phyloP scores from a whole-genome alignment of 2,888 invertebrate genomes.

The Himalopsyche japonica region DNA sequence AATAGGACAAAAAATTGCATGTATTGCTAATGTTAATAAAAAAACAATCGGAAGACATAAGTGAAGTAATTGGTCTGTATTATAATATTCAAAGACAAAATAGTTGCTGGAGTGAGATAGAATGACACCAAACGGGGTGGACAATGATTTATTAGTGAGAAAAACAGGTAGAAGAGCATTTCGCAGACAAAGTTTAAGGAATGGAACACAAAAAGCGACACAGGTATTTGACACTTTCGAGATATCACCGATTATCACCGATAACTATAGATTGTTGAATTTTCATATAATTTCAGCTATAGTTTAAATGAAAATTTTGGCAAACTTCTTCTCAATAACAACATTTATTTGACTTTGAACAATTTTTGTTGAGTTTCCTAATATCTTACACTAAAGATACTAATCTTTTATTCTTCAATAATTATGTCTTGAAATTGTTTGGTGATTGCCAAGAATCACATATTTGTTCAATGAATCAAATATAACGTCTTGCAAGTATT shows the following conservation, averaged over 20 bases:
- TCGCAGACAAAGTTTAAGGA: constrained; percentile 7
- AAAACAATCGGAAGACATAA: not conserved
- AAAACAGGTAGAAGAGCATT: constrained; percentile 31
- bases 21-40: not conserved
- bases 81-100: constrained; percentile 38
- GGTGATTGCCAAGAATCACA: too few relatives aligned
- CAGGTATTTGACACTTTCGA: not conserved
- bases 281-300: not conserved
- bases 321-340: constrained; percentile 16
- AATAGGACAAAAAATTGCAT: not conserved
- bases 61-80: not conserved
- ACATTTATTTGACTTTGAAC: constrained; percentile 38
- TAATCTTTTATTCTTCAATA: not conserved
- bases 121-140: constrained; percentile 9
- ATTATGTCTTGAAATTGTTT: too few relatives aligned
- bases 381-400: not conserved
- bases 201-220: not conserved
- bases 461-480: too few relatives aligned
- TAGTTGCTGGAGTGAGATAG: constrained; percentile 37
- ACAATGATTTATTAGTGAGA: not conserved
- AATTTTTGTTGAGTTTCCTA: not conserved
- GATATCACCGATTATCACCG: not conserved
- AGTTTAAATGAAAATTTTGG: not conserved
- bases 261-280: not conserved
- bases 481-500: too few relatives aligned